A percentile compares a stretch with the other conserved stretches of the same genome.
Evolutionary conservation across 2,888 invertebrate species (phyloP).

Genomic region (Sycophila texana): DNA sequence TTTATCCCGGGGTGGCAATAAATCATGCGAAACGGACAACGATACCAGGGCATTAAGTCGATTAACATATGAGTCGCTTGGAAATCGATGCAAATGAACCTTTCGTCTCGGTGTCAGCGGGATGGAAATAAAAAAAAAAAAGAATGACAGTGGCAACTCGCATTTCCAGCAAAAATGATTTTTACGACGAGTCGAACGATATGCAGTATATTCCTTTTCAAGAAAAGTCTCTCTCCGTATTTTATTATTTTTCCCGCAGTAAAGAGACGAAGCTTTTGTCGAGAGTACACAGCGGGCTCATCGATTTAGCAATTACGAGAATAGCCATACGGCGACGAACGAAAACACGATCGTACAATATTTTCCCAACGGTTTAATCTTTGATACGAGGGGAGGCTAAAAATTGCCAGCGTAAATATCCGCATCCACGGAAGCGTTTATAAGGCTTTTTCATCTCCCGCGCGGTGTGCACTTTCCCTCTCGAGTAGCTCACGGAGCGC

Average conservation of each 20-base stretch:
- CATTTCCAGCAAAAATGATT: neutral
- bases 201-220: too few relatives aligned
- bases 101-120: constrained; percentile 3
- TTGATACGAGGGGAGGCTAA: neutral
- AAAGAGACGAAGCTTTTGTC: too few relatives aligned
- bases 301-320: too few relatives aligned
- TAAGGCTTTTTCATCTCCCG: neutral
- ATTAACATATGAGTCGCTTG: constrained; percentile 37
- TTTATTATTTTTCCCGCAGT: too few relatives aligned
- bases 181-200: neutral
- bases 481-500: neutral
- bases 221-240: too few relatives aligned
- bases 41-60: constrained; percentile 26
- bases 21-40: constrained; percentile 46
- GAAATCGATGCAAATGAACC: constrained; percentile 47
- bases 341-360: neutral
- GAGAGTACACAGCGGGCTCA: too few relatives aligned
- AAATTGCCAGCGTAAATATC: neutral
- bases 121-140: neutral
- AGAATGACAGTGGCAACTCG: neutral
- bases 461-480: constrained; percentile 12
- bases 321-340: neutral
- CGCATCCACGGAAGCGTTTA: constrained; percentile 18
- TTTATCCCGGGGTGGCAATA: constrained; percentile 36
- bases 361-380: neutral